Evolutionary conservation across 2,797 vertebrate species (phyloP).

Genomic region (Aeoliscus strigatus): DNA sequence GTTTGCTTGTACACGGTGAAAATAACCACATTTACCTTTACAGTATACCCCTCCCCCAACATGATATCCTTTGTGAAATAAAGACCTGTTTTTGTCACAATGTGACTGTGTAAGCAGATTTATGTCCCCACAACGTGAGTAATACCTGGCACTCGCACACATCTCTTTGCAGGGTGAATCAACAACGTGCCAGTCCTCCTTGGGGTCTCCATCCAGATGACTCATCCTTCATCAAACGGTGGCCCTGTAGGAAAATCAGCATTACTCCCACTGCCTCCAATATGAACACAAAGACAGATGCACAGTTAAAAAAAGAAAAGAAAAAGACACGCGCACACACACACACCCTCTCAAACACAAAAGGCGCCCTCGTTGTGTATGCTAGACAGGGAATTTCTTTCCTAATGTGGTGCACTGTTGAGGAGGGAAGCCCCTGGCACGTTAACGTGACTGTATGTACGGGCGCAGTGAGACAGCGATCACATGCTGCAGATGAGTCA

Average conservation of each 20-base stretch:
- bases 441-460: slow-evolving; percentile 20
- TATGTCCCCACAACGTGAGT: too few species aligned
- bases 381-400: slow-evolving; percentile 43
- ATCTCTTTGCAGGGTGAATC: slow-evolving; percentile 59
- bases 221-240: slow-evolving; percentile 71
- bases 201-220: slow-evolving; percentile 72
- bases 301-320: slow-evolving; percentile 3
- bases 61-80: too few species aligned
- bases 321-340: too few species aligned
- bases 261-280: slow-evolving; percentile 35
- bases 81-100: too few species aligned
- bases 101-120: too few species aligned
- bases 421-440: slow-evolving; percentile 59
- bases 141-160: slow-evolving; percentile 1
- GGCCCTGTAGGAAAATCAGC: slow-evolving; percentile 63
- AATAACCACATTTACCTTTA: too few species aligned
- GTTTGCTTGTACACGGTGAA: too few species aligned
- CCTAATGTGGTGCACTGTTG: slow-evolving; percentile 30
- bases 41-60: too few species aligned
- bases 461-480: slow-evolving; percentile 38
- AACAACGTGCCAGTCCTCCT: slow-evolving; percentile 64
- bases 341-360: slow-evolving; percentile 21
- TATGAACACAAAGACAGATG: slow-evolving; percentile 19
- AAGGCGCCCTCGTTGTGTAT: slow-evolving; percentile 51
- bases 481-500: slow-evolving; percentile 69